phyloP scores from a whole-genome alignment of 2,888 invertebrate genomes.

The Eupithecia exiguata region DNA sequence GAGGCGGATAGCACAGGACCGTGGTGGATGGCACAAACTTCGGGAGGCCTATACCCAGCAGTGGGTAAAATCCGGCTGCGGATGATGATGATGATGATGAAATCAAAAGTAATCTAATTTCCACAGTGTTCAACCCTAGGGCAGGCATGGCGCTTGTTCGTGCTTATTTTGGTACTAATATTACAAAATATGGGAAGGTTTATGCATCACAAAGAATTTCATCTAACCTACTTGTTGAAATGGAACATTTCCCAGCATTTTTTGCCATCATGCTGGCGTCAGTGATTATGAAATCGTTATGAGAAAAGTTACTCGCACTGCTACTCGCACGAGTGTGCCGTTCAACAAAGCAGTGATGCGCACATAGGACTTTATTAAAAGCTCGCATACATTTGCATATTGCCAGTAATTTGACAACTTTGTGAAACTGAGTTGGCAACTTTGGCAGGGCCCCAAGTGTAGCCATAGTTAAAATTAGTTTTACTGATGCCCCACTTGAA shows the following conservation, averaged over 20 bases:
- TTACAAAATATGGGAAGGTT: background rate
- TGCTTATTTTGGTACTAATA: background rate
- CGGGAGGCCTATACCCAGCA: too few species aligned
- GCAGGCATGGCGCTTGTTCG: background rate
- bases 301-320: constrained; percentile 10
- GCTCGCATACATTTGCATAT: background rate
- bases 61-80: too few species aligned
- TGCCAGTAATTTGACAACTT: constrained; percentile 4
- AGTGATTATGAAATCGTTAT: constrained; percentile 6
- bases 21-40: too few species aligned
- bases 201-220: background rate
- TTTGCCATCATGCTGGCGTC: constrained; percentile 3
- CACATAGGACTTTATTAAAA: background rate
- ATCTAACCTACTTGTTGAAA: background rate
- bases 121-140: background rate
- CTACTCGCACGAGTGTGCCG: background rate
- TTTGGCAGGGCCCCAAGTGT: constrained; percentile 1
- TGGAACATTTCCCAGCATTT: constrained; percentile 4
- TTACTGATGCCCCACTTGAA: background rate
- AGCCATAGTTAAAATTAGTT: background rate
- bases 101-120: background rate
- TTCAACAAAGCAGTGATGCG: constrained; percentile 2
- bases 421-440: background rate
- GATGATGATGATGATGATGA: too few species aligned
- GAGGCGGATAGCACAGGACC: too few species aligned